These are phyloP conservation scores for Artibeus lituratus DNA, from an alignment of 2,797 vertebrate species.

Conservation along the genomic window DNA sequence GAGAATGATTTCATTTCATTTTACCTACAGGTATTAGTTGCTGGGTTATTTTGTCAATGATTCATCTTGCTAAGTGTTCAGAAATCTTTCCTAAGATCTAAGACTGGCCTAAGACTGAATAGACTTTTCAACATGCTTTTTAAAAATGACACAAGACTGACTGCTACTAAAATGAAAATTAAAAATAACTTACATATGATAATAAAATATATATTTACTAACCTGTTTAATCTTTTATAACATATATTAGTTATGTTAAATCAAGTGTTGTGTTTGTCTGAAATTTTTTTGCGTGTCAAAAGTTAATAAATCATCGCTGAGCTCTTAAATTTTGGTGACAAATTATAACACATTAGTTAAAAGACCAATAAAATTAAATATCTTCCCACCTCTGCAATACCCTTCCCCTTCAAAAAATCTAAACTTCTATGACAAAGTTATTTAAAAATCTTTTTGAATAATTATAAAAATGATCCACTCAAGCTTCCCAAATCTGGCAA, in stretches of 20 bases:
- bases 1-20: slow-evolving; percentile 59
- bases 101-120: slow-evolving; percentile 20
- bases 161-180: slow-evolving; percentile 14
- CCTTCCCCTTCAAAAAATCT: neutral
- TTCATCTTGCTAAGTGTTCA: slow-evolving; percentile 33
- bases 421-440: neutral
- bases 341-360: slow-evolving; percentile 46
- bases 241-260: neutral
- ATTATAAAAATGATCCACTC: slow-evolving; percentile 61
- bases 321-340: slow-evolving; percentile 37
- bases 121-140: slow-evolving; percentile 58
- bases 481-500: slow-evolving; percentile 58
- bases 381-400: neutral
- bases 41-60: slow-evolving; percentile 8
- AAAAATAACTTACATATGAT: slow-evolving; percentile 25
- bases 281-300: slow-evolving; percentile 36
- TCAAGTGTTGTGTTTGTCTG: neutral
- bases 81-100: slow-evolving; percentile 45
- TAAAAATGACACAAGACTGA: slow-evolving; percentile 44
- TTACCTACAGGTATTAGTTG: neutral
- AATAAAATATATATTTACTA: slow-evolving; percentile 37
- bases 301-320: slow-evolving; percentile 30
- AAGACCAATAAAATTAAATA: slow-evolving; percentile 51
- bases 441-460: slow-evolving; percentile 51
- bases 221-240: slow-evolving; percentile 14